These are phyloP conservation scores for Cerceris ruficornis DNA, from an alignment of 2,888 invertebrate genomes.

Conservation along the genomic window DNA sequence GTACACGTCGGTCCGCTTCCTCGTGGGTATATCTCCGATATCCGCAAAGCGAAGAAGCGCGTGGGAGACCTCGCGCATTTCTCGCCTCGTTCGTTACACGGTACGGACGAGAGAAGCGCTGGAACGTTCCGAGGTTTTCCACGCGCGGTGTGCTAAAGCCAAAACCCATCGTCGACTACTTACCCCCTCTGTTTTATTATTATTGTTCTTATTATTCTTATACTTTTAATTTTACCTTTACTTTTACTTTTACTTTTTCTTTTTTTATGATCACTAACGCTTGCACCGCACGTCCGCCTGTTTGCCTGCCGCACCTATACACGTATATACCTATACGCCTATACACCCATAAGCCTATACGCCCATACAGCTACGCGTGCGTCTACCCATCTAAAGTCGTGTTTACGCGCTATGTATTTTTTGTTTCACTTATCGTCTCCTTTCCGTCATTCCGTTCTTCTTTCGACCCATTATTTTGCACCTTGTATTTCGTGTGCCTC, in stretches of 20 bases:
- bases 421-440: background rate
- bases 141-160: too few species aligned
- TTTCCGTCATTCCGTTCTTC: too few species aligned
- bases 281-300: slow-evolving; percentile 42
- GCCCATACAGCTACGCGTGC: too few species aligned
- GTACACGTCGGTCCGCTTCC: background rate
- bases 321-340: background rate
- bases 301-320: background rate
- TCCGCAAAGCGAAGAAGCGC: too few species aligned
- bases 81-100: too few species aligned
- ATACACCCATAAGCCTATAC: background rate
- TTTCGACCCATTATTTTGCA: too few species aligned
- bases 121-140: too few species aligned
- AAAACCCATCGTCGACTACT: too few species aligned
- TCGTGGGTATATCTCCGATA: background rate
- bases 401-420: background rate
- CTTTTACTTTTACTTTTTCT: background rate
- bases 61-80: too few species aligned
- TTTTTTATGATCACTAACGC: slow-evolving; percentile 61
- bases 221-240: background rate
- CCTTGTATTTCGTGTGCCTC: too few species aligned
- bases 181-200: too few species aligned
- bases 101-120: too few species aligned
- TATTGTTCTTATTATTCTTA: background rate
- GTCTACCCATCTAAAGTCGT: background rate